Evolutionary conservation across 2,888 invertebrate genomes (phyloP), one percentile per base, ranked within the genome.

Genomic region (Mythimna impura): DNA sequence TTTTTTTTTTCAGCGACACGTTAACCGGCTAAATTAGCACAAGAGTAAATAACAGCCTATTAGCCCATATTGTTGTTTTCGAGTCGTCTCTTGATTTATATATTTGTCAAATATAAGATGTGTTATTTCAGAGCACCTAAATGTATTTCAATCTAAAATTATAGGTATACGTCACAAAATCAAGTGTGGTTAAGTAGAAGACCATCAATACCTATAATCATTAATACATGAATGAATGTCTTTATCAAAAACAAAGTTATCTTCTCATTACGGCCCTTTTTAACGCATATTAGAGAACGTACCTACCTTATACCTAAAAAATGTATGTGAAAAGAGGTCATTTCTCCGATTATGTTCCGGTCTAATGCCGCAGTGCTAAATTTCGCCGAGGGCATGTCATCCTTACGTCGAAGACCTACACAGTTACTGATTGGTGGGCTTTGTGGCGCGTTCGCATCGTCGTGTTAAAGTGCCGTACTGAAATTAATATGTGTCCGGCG

Each of bases 401-500:
- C 89, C 86, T 91, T 93, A 91, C 88, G 82, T 89, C 82, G 80
- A 88, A 91, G 80, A 84, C 87, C 88, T 89, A 89, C 87, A 91
- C 92, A 92, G 93, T 93, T 92, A 93, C 89, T 88, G 91, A 92
- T 92, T 88, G 91, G 86, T 86, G 86, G 88, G 87, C 87, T 92
- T 90, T 90, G 91, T 90, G 87, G 87, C 84, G 81, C 88, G 86
- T 86, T 88, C 81, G 66, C 66, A 71, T 67, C 83, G 89, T 88
- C 86, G 87, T 89, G 89, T 89, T 87, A 91, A 93, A 93, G 91
- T 93, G 92, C 93, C 94, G 93, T 94, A 92, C 90, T 91, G 86
- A 92, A 94, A 94, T 95, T 93, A 94, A 94, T 95, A 95, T 95
- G 94, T 93, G 93, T 90, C 91, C 88, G 88, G 91, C 93, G 94